Evolutionary conservation across 2,888 invertebrate genomes (phyloP).

Genomic region (Volucella inflata): DNA sequence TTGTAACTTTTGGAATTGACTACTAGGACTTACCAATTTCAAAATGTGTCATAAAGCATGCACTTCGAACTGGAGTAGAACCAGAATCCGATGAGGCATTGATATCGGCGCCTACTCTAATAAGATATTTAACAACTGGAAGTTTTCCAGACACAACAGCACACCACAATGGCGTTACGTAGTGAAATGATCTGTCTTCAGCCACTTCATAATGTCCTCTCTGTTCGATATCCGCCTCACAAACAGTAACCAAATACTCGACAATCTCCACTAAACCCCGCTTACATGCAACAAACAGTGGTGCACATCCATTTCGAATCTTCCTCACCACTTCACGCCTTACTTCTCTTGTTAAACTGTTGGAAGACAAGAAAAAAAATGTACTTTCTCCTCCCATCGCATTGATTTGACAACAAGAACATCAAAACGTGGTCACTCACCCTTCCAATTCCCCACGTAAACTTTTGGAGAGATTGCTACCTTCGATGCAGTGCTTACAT

Average conservation of each 20-base stretch:
- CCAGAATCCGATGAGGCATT: conserved; percentile 94
- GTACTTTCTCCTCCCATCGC: conserved; percentile 19
- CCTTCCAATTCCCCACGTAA: conserved; percentile 82
- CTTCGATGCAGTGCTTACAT: conserved; percentile 81
- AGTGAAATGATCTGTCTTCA: conserved; percentile 90
- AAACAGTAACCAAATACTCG: conserved; percentile 92
- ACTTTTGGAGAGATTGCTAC: conserved; percentile 79
- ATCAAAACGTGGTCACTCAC: conserved; percentile 77
- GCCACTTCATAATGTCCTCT: conserved; percentile 93
- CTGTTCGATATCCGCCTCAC: conserved; percentile 93
- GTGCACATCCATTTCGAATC: conserved; percentile 90
- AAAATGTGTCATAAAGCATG: conserved; percentile 95
- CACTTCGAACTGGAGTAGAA: conserved; percentile 94
- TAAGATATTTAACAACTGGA: conserved; percentile 90
- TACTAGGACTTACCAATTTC: conserved; percentile 85
- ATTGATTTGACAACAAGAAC: conserved; percentile 9
- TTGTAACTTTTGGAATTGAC: background rate
- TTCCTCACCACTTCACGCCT: conserved; percentile 89
- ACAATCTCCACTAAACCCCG: conserved; percentile 93
- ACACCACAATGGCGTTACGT: conserved; percentile 95
- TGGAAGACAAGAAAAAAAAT: background rate
- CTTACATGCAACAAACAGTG: conserved; percentile 88
- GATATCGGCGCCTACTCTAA: conserved; percentile 91
- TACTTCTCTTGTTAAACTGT: conserved; percentile 85
- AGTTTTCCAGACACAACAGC: conserved; percentile 94